A percentile compares a stretch with the other conserved stretches of the same genome.
Conservation (phyloP, 2,113 vertebrate genomes). For the Syrrhaptes paradoxus region DNA sequence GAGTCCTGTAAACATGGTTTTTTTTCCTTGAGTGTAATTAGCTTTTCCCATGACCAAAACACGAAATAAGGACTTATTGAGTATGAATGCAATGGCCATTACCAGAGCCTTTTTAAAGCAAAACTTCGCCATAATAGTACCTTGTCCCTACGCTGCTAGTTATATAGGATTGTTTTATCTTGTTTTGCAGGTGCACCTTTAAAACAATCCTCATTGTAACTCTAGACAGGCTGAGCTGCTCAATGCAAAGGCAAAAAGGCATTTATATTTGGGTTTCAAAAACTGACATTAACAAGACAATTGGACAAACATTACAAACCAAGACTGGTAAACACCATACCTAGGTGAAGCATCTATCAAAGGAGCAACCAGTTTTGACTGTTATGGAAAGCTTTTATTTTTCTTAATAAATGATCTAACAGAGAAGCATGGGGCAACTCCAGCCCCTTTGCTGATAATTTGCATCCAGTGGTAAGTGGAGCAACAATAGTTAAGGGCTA, state of each 20-base stretch:
- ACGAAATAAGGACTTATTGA: not conserved
- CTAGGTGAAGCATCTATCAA: not conserved
- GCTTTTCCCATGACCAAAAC: constrained; percentile 18
- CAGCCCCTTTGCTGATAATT: not conserved
- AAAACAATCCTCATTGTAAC: not conserved
- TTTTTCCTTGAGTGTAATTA: not conserved
- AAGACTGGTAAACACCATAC: not conserved
- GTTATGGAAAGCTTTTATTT: not conserved
- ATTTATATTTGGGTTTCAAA: constrained; percentile 26
- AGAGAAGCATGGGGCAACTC: not conserved
- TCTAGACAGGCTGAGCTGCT: not conserved
- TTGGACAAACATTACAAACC: not conserved
- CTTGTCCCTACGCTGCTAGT: not conserved
- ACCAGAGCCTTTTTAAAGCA: not conserved
- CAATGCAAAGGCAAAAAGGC: not conserved
- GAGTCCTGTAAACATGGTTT: not conserved
- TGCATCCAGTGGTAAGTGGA: not conserved
- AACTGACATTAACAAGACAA: not conserved
- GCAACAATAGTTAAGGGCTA: not conserved
- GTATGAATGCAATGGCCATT: not conserved
- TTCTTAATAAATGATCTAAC: not conserved
- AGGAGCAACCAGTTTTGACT: not conserved
- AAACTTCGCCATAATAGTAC: not conserved
- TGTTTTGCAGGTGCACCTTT: not conserved
- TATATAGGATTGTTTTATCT: not conserved